Base-by-base conservation (phyloP, 2,113 vertebrate genomes). In the Aegotheles bennettii region DNA sequence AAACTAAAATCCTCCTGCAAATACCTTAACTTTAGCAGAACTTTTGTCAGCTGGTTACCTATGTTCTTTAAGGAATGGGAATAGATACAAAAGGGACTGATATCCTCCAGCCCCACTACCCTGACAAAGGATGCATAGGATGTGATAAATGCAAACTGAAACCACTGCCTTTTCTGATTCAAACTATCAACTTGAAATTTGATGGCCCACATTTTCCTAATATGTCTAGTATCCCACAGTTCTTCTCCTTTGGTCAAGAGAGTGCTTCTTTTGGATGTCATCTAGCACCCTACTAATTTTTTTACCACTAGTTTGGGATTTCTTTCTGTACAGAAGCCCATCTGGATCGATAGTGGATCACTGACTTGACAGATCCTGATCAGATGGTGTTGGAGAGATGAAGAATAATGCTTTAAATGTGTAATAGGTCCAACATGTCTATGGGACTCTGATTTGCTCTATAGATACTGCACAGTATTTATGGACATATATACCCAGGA, bases 191-290 rank as follows among this genome's bases (percentile, higher is more conserved):
- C 31, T 48, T 63, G 21, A 75, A 4, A 3, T 85, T 45, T 67
- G 60, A 11, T 65, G 40, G 3, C 10, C 45, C 20, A 16, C 5
- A 29, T 26, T 87, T 68, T 65, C 50, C 26, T 47, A 9, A 12
- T 47, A 4, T 4, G 10, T 18, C 47, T 26, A 10, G 1, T 17
- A 64, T 28, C 42, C 8, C 21, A 28, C 5, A 28, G 0, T 35
- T 19, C 31, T 67, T 68, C 13, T 29, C 23, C 16, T 70, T 74
- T 54, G 21, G 11, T 54, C 29, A 54, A 50, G 13, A 54, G 3
- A 36, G 16, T 33, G 9, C 7, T 76, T 13, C 18, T 67, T 69
- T 71, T 63, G 7, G 26, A 56, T 56, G 23, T 17, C 33, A 17
- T 18, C 38, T 26, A 12, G 11, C 25, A 29, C 7, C 29, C 19